A percentile compares a stretch with the other conserved stretches of the same genome.
Conservation (phyloP, 2,113 vertebrate genomes). For the Uropsilus gracilis region DNA sequence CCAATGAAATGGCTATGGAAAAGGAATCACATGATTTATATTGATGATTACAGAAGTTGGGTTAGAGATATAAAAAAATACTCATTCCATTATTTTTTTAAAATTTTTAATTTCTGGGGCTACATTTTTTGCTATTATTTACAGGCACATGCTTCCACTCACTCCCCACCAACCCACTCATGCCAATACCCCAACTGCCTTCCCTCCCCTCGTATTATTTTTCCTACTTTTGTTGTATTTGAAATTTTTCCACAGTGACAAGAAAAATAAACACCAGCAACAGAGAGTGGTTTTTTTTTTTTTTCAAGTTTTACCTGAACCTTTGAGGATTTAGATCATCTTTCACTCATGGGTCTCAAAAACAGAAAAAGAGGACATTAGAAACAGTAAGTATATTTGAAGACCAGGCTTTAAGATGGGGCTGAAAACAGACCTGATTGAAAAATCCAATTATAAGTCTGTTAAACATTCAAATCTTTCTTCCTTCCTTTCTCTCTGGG, state of each 20-base stretch:
- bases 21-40: neutral
- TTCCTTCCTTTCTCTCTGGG: neutral
- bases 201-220: neutral
- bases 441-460: neutral
- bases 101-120: no score
- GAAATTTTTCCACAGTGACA: neutral
- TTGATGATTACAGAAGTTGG: neutral
- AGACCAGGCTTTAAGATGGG: neutral
- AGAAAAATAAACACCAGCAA: slow-evolving; percentile 26
- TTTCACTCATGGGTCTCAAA: slow-evolving; percentile 13
- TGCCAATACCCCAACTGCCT: no score
- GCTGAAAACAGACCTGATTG: neutral
- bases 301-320: neutral
- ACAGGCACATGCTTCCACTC: no score
- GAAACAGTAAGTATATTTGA: neutral
- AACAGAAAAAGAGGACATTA: neutral
- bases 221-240: slow-evolving; percentile 6
- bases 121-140: no score
- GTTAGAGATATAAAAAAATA: neutral
- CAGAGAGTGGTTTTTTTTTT: no score
- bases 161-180: no score
- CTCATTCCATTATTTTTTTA: no score
- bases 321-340: neutral
- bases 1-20: neutral
- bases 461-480: neutral